These are phyloP conservation scores for Aplysia californica DNA, from an alignment of 1,140 invertebrate genomes.

Conservation along the genomic window DNA sequence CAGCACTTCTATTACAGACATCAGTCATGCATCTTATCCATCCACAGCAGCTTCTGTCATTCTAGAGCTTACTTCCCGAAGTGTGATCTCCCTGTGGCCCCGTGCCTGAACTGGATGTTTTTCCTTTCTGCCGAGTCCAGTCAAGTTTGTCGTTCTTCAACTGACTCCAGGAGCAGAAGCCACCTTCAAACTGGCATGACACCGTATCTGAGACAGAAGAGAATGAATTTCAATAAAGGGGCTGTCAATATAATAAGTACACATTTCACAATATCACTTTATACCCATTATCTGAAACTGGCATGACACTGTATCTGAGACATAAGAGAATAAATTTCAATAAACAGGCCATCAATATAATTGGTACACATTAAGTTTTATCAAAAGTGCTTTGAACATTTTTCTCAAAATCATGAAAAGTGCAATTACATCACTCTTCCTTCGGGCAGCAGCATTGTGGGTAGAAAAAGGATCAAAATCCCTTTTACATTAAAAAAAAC, in stretches of 20 bases:
- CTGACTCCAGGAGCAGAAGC: slow-evolving; percentile 81
- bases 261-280: no score
- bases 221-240: background rate
- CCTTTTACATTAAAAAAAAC: no score
- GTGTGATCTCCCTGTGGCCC: slow-evolving; percentile 42
- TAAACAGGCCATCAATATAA: background rate
- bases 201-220: slow-evolving; percentile 28
- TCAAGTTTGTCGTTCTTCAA: slow-evolving; percentile 81
- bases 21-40: no score
- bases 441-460: no score
- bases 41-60: no score
- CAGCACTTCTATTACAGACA: no score
- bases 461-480: no score
- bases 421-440: no score
- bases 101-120: slow-evolving; percentile 44
- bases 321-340: background rate
- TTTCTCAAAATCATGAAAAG: no score
- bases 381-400: no score
- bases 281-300: no score
- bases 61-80: background rate
- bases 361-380: background rate
- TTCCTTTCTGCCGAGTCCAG: slow-evolving; percentile 76
- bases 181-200: slow-evolving; percentile 70
- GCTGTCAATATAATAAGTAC: no score
- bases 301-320: background rate